Base-by-base conservation (phyloP, 2,888 invertebrate species). In the Agrotis puta region DNA sequence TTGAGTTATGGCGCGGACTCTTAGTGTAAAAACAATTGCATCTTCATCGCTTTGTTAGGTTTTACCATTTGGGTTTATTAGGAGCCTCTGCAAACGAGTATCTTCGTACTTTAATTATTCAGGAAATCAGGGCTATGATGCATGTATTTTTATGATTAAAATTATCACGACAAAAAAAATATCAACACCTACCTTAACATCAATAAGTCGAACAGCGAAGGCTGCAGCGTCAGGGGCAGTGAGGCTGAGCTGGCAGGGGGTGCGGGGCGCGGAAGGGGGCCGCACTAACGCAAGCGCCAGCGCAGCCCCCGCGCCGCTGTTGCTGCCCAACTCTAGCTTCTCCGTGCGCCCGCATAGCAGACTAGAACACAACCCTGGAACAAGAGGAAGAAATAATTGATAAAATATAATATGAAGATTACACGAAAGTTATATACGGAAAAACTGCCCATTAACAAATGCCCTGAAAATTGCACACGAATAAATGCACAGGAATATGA, bases 261-360 rank as follows among this genome's bases (percentile, higher is more conserved):
- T 81, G 61, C 83, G 85, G 2, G 91, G 81, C 3, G 89, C 59
- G 16, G 88, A 79, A 3, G 89, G 77, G 14, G 95, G 91, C 59
- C 93, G 91, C 70, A 94, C 91, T 48, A 95, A 88, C 59, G 95
- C 94, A 43, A 96, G 89, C 53, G 95, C 95, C 1, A 95, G 88
- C 0, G 95, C 95, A 47, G 94, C 91, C 69, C 95, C 94, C 2
- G 93, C 93, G 72, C 92, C 92, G 56, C 88, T 88, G 70, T 86
- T 89, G 78, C 88, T 90, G 58, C 95, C 95, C 69, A 96, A 76
- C 85, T 95, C 95, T 66, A 95, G 90, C 82, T 94, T 93, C 85
- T 94, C 94, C 74, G 93, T 94, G 64, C 93, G 92, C 61, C 96
- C 96, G 86, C 96, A 96, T 91, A 96, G 92, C 74, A 96, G 90